These are phyloP conservation scores for Alexandromys fortis DNA, from an alignment of 2,113 vertebrate species.

Conservation along the genomic window DNA sequence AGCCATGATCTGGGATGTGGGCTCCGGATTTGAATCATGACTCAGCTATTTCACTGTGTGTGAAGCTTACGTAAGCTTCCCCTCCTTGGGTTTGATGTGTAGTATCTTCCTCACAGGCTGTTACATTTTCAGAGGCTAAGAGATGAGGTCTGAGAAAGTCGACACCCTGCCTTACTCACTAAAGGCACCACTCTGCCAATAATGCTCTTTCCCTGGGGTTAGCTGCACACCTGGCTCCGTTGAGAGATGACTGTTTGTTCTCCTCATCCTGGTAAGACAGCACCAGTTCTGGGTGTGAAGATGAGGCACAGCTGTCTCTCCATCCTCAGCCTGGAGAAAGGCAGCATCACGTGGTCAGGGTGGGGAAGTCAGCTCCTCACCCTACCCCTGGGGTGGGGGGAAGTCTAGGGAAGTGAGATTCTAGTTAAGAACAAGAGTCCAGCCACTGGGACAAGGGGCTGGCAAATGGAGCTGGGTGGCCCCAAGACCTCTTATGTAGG, in stretches of 20 bases:
- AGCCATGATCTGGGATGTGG: not conserved
- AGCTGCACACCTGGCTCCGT: not conserved
- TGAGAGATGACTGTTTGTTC: not conserved
- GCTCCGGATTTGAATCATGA: not conserved
- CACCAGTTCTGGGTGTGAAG: not conserved
- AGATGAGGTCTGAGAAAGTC: not conserved
- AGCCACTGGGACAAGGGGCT: not conserved
- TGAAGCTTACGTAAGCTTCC: conserved; percentile 31
- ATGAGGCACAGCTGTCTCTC: not conserved
- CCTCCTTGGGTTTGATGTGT: not conserved
- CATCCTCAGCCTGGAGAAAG: not conserved
- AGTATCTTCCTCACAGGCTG: not conserved
- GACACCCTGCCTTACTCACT: not conserved
- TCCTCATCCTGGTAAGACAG: not conserved
- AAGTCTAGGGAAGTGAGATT: not conserved
- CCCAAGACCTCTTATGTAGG: not conserved
- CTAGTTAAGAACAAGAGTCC: not conserved
- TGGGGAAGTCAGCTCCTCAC: not conserved
- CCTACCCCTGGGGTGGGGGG: not conserved
- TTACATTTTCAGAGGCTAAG: not conserved
- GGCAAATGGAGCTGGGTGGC: not conserved
- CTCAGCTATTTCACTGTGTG: not conserved
- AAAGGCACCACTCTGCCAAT: not conserved
- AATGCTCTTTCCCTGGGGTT: not conserved
- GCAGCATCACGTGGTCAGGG: not conserved